phyloP scores from a whole-genome alignment of 1,140 invertebrate species.

The Hylaeus anthracinus region DNA sequence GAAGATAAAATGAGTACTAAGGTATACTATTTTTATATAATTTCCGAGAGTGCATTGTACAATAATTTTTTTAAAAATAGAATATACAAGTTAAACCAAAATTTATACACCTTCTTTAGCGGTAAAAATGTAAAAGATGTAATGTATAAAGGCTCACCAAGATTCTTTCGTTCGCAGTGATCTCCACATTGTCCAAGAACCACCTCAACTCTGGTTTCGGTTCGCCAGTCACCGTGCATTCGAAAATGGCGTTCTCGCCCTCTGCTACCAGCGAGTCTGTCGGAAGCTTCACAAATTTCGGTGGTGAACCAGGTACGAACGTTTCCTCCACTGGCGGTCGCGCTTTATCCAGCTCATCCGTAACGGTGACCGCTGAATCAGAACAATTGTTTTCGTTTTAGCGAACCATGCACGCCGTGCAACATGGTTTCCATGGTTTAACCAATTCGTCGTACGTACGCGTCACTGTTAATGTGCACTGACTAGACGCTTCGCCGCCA shows the following conservation, averaged over 20 bases:
- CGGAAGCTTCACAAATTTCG: constrained; percentile 87
- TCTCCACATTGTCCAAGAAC: constrained; percentile 87
- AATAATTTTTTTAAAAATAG: too few relatives aligned
- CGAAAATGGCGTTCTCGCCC: constrained; percentile 87
- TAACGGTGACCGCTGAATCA: constrained; percentile 34
- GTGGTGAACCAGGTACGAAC: constrained; percentile 76
- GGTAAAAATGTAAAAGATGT: too few relatives aligned
- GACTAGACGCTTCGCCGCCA: constrained; percentile 88
- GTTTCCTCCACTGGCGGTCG: constrained; percentile 8
- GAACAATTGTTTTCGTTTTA: neutral
- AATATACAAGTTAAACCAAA: too few relatives aligned
- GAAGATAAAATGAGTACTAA: too few relatives aligned
- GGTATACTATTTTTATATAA: too few relatives aligned
- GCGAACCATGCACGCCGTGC: neutral
- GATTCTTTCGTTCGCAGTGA: constrained; percentile 81
- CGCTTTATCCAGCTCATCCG: neutral
- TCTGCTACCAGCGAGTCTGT: constrained; percentile 85
- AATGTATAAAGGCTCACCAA: constrained; percentile 68
- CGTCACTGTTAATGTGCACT: constrained; percentile 84
- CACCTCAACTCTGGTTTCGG: constrained; percentile 87
- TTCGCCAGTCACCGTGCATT: constrained; percentile 87
- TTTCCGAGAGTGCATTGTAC: too few relatives aligned
- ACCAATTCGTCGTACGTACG: constrained; percentile 67
- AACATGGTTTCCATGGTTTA: neutral
- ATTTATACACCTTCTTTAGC: too few relatives aligned